A percentile compares a stretch with the other conserved stretches of the same genome.
Evolutionary conservation across 1,140 invertebrate species (phyloP).

Genomic region (Metaphire vulgaris): DNA sequence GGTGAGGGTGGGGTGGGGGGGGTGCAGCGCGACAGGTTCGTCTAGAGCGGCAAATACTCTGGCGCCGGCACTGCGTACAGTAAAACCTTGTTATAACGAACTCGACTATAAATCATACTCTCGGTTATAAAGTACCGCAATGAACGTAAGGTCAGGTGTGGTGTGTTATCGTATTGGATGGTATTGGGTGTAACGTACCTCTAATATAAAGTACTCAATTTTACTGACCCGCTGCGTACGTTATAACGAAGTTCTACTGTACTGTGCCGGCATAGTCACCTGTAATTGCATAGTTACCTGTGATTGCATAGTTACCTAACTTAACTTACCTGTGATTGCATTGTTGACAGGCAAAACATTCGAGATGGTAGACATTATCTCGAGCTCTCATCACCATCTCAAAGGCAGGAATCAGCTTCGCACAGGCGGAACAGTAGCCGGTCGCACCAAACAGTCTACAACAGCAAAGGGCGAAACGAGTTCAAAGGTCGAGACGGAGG

Average conservation of each 20-base stretch:
- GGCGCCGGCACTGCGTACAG: no score
- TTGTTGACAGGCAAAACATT: conserved; percentile 92
- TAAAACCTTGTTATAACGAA: no score
- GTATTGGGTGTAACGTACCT: not conserved
- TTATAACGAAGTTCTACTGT: no score
- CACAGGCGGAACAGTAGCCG: conserved; percentile 75
- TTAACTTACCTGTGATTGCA: conserved; percentile 81
- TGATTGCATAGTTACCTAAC: no score
- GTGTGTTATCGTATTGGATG: not conserved
- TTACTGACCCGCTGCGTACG: no score
- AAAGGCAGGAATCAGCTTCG: conserved; percentile 88
- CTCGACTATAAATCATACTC: not conserved
- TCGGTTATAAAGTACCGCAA: not conserved
- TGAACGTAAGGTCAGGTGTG: not conserved
- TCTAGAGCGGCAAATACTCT: no score
- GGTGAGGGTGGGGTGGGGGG: no score
- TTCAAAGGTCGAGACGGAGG: no score
- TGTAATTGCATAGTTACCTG: not conserved
- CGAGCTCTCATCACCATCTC: conserved; percentile 97
- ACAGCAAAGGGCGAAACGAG: not conserved
- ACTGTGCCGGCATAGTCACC: not conserved
- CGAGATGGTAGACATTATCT: conserved; percentile 88
- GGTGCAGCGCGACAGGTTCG: no score
- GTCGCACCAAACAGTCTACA: conserved; percentile 82
- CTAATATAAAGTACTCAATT: no score